Conservation (phyloP, 2,888 invertebrate species). For the Apodemia duryi region DNA sequence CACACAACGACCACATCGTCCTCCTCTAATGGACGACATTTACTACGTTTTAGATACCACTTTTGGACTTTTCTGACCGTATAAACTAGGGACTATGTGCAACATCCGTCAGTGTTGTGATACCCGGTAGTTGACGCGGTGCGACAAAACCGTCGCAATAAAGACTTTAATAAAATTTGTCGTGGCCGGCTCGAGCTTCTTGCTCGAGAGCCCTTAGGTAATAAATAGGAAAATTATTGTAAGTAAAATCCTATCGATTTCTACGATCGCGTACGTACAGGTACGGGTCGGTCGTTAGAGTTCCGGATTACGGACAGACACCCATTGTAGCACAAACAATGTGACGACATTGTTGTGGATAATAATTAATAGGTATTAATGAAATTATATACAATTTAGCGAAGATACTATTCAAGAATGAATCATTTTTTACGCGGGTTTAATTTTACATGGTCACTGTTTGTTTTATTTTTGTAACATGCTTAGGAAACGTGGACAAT, state of each 20-base stretch:
- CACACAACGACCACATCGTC: not conserved
- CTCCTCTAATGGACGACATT: not conserved
- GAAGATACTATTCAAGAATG: conserved; percentile 30
- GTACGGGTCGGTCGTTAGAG: conserved; percentile 39
- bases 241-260: conserved; percentile 75
- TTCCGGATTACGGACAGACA: conserved; percentile 28
- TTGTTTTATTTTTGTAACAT: not conserved
- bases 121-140: conserved; percentile 30
- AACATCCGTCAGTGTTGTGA: conserved; percentile 17
- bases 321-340: conserved; percentile 35
- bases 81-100: not conserved
- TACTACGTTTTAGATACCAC: not conserved
- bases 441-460: not conserved
- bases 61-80: not conserved
- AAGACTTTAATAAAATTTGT: conserved; percentile 67
- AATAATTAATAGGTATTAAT: conserved; percentile 57
- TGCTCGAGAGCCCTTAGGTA: conserved; percentile 52
- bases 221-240: conserved; percentile 69
- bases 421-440: conserved; percentile 1
- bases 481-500: not conserved
- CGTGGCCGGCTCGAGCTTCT: conserved; percentile 32
- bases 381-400: conserved; percentile 52
- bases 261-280: conserved; percentile 56
- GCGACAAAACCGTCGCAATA: conserved; percentile 41
- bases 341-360: conserved; percentile 54